phyloP scores from a whole-genome alignment of 2,888 invertebrate genomes.

The Eurytoma adleriae region DNA sequence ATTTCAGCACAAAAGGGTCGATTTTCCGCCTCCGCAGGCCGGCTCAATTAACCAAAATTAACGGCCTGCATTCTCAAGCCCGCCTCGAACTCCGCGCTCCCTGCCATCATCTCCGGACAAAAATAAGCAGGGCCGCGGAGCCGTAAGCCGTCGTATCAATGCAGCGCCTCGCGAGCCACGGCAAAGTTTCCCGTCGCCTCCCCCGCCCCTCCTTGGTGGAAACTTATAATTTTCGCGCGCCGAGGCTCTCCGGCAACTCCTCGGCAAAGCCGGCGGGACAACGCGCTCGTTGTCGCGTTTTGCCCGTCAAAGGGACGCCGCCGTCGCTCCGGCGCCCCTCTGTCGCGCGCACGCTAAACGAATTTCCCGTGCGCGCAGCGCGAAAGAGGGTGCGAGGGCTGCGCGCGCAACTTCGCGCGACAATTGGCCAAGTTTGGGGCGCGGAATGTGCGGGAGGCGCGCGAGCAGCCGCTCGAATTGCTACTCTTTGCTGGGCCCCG shows the following conservation, averaged over 20 bases:
- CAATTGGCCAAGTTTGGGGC: slow-evolving; percentile 33
- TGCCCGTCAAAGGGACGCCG: slow-evolving; percentile 31
- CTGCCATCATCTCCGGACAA: neutral
- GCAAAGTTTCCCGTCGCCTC: slow-evolving; percentile 2
- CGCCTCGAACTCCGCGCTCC: no score
- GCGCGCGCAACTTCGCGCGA: slow-evolving; percentile 24
- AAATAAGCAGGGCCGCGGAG: slow-evolving; percentile 1
- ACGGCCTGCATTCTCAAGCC: no score
- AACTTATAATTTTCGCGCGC: slow-evolving; percentile 46
- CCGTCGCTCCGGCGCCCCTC: neutral
- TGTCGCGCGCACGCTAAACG: slow-evolving; percentile 30
- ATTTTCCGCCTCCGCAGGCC: no score
- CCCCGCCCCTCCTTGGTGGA: neutral
- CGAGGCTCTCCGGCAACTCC: slow-evolving; percentile 15
- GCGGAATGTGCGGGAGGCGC: neutral
- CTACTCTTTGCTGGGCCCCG: no score
- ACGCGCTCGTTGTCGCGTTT: slow-evolving; percentile 34
- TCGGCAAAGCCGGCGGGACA: slow-evolving; percentile 10
- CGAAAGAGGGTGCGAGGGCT: slow-evolving; percentile 16
- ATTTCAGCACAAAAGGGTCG: no score
- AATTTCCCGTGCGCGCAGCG: slow-evolving; percentile 34
- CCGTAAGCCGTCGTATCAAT: neutral
- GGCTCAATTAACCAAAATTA: no score
- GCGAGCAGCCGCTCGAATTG: neutral
- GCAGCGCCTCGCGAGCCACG: neutral